Conservation (phyloP, 2,113 vertebrate genomes). For the Glaucidium brasilianum region DNA sequence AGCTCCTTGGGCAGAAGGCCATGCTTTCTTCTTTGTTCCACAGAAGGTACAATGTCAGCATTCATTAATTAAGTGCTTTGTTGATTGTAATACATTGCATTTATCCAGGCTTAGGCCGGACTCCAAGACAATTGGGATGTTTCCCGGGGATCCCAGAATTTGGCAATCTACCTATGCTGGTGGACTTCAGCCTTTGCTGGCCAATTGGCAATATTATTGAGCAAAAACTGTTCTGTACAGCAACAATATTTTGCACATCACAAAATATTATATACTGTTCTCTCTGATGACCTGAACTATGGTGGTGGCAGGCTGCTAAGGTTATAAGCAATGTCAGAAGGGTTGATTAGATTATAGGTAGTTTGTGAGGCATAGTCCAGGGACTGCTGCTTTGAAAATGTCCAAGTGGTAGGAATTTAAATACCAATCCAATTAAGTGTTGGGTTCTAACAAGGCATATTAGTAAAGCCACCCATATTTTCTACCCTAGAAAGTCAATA, state of each 20-base stretch:
- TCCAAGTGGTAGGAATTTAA: neutral
- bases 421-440: neutral
- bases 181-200: neutral
- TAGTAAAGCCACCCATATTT: neutral
- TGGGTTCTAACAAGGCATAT: neutral
- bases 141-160: conserved; percentile 32
- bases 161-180: neutral
- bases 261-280: neutral
- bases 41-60: conserved; percentile 18
- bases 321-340: neutral
- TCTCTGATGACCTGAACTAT: neutral
- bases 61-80: conserved; percentile 42
- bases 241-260: neutral
- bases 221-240: neutral
- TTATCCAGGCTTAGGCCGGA: conserved; percentile 9
- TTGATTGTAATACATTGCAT: conserved; percentile 19
- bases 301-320: neutral
- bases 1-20: conserved; percentile 28
- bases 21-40: conserved; percentile 9
- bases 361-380: neutral
- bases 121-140: conserved; percentile 20
- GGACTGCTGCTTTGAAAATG: neutral
- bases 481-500: neutral
- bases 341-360: neutral
- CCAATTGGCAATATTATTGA: neutral